Evolutionary conservation across 2,113 vertebrate genomes (phyloP), one percentile per base, ranked within the genome.

Genomic region (Bombycilla garrulus): DNA sequence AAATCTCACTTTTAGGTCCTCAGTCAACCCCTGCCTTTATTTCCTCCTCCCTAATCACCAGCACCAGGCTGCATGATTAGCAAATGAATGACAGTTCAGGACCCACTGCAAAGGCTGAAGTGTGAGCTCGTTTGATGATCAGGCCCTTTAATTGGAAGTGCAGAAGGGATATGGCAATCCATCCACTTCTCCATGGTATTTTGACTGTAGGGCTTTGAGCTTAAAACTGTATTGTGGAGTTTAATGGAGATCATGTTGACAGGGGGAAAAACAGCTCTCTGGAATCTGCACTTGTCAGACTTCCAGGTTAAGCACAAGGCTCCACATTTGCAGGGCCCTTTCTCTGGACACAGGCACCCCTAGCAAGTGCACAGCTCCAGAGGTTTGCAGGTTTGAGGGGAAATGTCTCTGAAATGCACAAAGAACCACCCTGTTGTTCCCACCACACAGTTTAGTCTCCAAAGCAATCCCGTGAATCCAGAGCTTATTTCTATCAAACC

Each of bases 21-120:
- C 78, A 80, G 71, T 72, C 78, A 93, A 82, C 80, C 71, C 33
- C 66, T 47, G 74, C 74, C 73, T 87, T 96, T 89, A 90, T 95
- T 97, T 91, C 81, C 87, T 82, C 38, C 61, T 92, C 62, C 58
- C 79, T 93, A 50, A 93, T 90, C 93, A 73, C 74, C 84, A 86
- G 81, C 71, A 58, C 56, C 87, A 92, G 91, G 47, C 78, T 77
- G 62, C 77, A 70, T 42, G 50, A 90, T 94, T 83, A 95, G 93
- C 93, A 77, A 87, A 65, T 81, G 78, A 93, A 82, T 81, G 72
- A 91, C 65, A 58, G 81, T 53, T 72, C 78, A 73, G 81, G 70
- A 85, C 86, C 53, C 81, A 61, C 74, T 73, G 84, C 89, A 95
- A 79, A 94, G 87, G 58, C 74, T 29, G 1, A n/a, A 73, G 47